phyloP scores from a whole-genome alignment of 2,888 invertebrate species.

The Poecilobothrus nobilitatus region DNA sequence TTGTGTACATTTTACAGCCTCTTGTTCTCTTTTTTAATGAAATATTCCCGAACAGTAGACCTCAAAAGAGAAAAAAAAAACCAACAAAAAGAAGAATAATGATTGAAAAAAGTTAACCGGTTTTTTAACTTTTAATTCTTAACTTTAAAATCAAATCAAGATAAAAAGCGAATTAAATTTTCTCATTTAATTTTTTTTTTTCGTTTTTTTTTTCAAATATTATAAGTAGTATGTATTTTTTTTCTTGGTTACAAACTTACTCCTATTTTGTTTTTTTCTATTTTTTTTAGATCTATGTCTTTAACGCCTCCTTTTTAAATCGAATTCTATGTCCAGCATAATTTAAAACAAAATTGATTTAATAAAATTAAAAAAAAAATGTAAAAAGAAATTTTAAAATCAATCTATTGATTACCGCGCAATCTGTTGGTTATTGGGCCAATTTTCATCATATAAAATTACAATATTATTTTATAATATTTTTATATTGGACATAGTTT shows the following conservation, averaged over 20 bases:
- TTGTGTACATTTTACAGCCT: neutral
- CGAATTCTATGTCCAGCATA: neutral
- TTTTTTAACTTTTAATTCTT: neutral
- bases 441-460: neutral
- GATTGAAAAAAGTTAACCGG: neutral
- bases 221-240: neutral
- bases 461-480: too few species aligned
- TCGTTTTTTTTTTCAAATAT: neutral
- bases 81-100: neutral
- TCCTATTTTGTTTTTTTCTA: neutral
- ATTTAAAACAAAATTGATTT: too few species aligned
- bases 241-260: neutral
- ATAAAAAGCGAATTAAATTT: constrained; percentile 3
- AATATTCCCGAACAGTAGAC: neutral
- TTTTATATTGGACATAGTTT: too few species aligned
- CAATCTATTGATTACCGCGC: neutral
- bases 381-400: neutral
- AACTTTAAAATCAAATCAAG: constrained; percentile 4
- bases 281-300: neutral
- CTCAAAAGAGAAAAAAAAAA: neutral
- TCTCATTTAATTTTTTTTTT: neutral
- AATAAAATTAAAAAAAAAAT: too few species aligned
- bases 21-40: too few species aligned
- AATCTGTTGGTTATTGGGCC: constrained; percentile 3
- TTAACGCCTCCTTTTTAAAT: constrained; percentile 1